Conservation (phyloP, 2,113 vertebrate genomes). For the Phylloscopus trochilus region DNA sequence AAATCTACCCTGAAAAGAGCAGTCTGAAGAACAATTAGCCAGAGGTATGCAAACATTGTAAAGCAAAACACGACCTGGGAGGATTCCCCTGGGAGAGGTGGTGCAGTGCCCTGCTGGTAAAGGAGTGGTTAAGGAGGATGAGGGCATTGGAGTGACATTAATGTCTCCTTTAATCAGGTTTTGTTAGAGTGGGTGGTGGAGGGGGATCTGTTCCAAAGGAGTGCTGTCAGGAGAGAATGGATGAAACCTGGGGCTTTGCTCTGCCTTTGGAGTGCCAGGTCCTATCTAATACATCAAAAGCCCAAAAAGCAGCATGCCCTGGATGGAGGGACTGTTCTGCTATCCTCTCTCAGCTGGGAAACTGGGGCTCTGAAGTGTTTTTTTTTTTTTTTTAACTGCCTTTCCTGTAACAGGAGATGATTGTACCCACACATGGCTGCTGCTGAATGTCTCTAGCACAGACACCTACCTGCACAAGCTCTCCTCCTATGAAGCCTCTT, state of each 20-base stretch:
- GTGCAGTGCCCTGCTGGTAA: background rate
- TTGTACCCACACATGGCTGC: background rate
- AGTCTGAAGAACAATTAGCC: slow-evolving; percentile 35
- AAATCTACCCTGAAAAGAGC: slow-evolving; percentile 12
- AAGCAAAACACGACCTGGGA: background rate
- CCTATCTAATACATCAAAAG: background rate
- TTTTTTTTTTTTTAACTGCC: background rate
- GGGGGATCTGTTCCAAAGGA: fast-evolving
- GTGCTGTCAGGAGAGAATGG: background rate
- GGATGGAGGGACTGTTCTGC: background rate
- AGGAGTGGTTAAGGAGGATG: background rate
- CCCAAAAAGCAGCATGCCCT: background rate
- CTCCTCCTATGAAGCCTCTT: background rate
- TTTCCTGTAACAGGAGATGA: background rate
- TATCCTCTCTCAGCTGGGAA: background rate
- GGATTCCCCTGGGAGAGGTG: background rate
- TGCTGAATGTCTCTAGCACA: fast-evolving
- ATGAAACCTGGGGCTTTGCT: background rate
- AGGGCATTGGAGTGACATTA: background rate
- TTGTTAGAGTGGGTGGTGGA: background rate
- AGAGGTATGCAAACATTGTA: background rate
- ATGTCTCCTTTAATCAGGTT: background rate
- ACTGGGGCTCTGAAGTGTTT: background rate
- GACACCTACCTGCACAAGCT: background rate
- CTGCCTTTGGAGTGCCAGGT: background rate